These are phyloP conservation scores for Cnemophilus loriae DNA, from an alignment of 2,113 vertebrate genomes.

Conservation along the genomic window DNA sequence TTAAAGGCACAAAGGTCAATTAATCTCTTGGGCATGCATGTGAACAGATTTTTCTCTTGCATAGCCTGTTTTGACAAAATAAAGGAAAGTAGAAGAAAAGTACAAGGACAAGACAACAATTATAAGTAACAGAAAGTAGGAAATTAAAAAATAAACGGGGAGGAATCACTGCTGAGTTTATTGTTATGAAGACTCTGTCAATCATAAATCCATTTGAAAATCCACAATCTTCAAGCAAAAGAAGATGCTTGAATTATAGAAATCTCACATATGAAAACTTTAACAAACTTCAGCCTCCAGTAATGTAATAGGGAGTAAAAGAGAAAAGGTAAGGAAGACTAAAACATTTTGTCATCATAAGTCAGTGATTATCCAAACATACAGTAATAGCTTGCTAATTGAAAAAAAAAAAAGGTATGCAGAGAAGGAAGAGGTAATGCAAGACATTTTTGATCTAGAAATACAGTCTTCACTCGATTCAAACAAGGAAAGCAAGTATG, in stretches of 20 bases:
- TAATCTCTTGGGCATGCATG: not conserved
- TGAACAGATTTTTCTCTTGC: not conserved
- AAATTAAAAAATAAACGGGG: not conserved
- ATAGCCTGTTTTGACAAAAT: not conserved
- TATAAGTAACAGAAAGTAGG: not conserved
- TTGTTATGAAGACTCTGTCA: not conserved
- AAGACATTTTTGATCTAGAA: not conserved
- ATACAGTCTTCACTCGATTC: not conserved
- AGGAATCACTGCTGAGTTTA: not conserved
- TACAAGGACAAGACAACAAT: not conserved
- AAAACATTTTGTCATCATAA: not conserved
- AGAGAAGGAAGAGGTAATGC: not conserved
- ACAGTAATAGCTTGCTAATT: not conserved
- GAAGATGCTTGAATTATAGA: not conserved
- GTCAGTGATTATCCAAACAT: not conserved
- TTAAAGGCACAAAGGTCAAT: not conserved
- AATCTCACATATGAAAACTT: not conserved
- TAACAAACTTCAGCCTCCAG: not conserved
- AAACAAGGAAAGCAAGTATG: not conserved
- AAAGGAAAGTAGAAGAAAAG: not conserved
- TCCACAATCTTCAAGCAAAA: not conserved
- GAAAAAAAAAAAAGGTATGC: not conserved
- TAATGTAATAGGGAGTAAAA: not conserved
- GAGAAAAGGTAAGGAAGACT: not conserved
- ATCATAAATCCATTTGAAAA: not conserved